Evolutionary conservation across 2,113 vertebrate species (phyloP).

Genomic region (Arenaria interpres): DNA sequence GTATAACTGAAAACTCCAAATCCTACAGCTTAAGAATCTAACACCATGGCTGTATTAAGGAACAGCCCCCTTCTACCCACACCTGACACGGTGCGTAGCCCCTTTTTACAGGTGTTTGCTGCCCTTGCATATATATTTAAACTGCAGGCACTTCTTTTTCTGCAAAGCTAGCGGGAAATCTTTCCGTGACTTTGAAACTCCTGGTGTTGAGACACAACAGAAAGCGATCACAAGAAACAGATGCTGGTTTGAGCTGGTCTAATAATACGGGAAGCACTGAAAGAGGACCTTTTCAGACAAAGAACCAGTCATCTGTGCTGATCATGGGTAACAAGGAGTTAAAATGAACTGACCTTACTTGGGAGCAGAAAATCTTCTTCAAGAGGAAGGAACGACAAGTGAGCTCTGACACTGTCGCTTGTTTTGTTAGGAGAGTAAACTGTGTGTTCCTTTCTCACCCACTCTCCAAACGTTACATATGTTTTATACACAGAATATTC

Average conservation of each 20-base stretch:
- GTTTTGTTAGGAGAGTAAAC: background rate
- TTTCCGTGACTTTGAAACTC: background rate
- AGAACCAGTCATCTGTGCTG: background rate
- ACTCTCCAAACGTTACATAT: constrained; percentile 11
- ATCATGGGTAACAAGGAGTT: background rate
- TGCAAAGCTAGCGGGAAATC: background rate
- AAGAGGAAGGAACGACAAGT: background rate
- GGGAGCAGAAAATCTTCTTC: background rate
- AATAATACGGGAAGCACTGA: background rate
- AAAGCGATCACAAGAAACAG: background rate
- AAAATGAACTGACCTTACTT: background rate
- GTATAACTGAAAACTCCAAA: background rate
- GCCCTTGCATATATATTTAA: background rate
- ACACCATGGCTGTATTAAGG: background rate
- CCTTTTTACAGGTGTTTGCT: background rate
- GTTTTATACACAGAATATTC: background rate
- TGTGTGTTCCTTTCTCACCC: background rate
- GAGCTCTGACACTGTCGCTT: background rate
- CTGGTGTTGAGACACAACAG: background rate
- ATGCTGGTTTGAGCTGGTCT: background rate
- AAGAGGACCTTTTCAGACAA: background rate
- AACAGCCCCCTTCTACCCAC: background rate
- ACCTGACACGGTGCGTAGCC: fast-evolving
- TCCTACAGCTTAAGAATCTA: background rate
- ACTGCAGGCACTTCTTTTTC: background rate